Base-by-base conservation (phyloP, 2,888 invertebrate species). In the Gonocerus acuteangulatus region DNA sequence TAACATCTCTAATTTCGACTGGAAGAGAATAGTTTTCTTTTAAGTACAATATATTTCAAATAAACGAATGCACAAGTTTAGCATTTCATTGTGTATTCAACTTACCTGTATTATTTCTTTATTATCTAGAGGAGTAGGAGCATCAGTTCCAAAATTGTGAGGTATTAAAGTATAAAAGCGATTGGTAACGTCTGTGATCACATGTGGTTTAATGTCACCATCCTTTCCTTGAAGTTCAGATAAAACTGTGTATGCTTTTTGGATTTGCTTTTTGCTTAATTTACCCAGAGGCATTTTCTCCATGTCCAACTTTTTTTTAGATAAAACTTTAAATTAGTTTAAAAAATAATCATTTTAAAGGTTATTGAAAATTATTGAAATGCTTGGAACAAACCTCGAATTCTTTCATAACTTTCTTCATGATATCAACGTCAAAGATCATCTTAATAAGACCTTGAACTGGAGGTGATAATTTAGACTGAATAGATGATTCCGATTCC, bases 271-370 rank as follows among this genome's bases (percentile, higher is more conserved):
- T 72, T 89, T 86, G 1, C 95, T 95, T 11, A 99, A 75, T 76
- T 97, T 97, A 19, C 97, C 99, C 7, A 99, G 77, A 0, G 99
- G 99, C 97, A 99, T 96, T 76, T 97, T 96, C 66, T 95, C 93
- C 69, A 90, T 82, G 74, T 99, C 97, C 68, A 99, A 78, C 79
- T 82, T 68, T n/a, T 27, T 27, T n/a, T 27, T 6, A 9, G 27
- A 9, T 4, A 27, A 27, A 27, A 27, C 27, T n/a, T n/a, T n/a
- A n/a, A n/a, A n/a, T n/a, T n/a, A n/a, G n/a, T n/a, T n/a, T n/a
- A n/a, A n/a, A n/a, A n/a, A n/a, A n/a, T n/a, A n/a, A n/a, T n/a
- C n/a, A n/a, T n/a, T n/a, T n/a, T n/a, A n/a, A n/a, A n/a, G n/a
- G n/a, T n/a, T n/a, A n/a, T n/a, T n/a, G n/a, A n/a, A n/a, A n/a